Percentiles rank a stretch among this genome's conserved stretches.
Conservation (phyloP, 2,797 vertebrate species). For the Echeneis naucrates region DNA sequence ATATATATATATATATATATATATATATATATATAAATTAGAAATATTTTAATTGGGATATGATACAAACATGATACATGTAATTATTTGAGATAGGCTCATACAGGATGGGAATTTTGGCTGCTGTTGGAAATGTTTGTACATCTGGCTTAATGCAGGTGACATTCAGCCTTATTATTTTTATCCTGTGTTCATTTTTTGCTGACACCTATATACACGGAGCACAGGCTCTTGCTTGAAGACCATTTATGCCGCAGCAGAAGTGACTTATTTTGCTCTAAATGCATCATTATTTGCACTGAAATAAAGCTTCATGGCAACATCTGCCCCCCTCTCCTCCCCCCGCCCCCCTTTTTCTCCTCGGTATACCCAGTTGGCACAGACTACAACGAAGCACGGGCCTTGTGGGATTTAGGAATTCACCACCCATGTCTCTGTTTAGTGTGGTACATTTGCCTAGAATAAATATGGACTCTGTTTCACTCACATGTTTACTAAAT, state of each 20-base stretch:
- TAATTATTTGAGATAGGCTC: not conserved
- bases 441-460: slow-evolving; percentile 39
- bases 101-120: not conserved
- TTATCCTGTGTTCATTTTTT: slow-evolving; percentile 10
- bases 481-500: slow-evolving; percentile 58
- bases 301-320: slow-evolving; percentile 17
- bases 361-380: slow-evolving; percentile 40
- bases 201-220: not conserved
- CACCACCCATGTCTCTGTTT: slow-evolving; percentile 51
- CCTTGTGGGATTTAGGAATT: slow-evolving; percentile 51
- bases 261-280: slow-evolving; percentile 1
- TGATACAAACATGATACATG: slow-evolving; percentile 20
- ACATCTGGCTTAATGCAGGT: slow-evolving; percentile 10
- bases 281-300: slow-evolving; percentile 19
- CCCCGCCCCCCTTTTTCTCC: slow-evolving; percentile 8
- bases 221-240: not conserved
- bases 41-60: too few species aligned
- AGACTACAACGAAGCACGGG: slow-evolving; percentile 43
- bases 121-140: slow-evolving; percentile 4
- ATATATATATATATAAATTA: too few species aligned
- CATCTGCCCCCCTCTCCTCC: slow-evolving; percentile 16
- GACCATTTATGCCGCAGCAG: not conserved
- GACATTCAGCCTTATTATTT: slow-evolving; percentile 26
- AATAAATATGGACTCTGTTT: slow-evolving; percentile 55
- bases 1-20: too few species aligned